These are phyloP conservation scores for Chroicocephalus ridibundus DNA, from an alignment of 2,113 vertebrate species.

Conservation along the genomic window DNA sequence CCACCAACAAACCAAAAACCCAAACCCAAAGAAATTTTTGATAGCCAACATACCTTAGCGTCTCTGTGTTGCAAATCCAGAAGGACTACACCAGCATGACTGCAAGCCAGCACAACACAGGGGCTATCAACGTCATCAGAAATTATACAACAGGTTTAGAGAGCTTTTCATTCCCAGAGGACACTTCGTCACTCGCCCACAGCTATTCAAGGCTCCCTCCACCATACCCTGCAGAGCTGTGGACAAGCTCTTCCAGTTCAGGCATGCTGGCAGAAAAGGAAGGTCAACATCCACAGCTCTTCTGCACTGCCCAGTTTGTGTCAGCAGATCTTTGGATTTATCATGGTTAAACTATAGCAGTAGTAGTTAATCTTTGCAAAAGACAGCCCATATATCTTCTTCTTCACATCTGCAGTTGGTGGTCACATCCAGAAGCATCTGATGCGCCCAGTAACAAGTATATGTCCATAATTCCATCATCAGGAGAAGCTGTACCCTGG, in stretches of 20 bases:
- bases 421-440: background rate
- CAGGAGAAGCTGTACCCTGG: background rate
- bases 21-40: background rate
- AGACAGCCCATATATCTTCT: background rate
- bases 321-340: background rate
- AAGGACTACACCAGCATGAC: background rate
- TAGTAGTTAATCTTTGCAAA: background rate
- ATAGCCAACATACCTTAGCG: background rate
- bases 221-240: background rate
- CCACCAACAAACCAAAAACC: background rate
- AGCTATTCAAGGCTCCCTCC: background rate
- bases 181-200: background rate
- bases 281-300: background rate
- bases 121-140: background rate
- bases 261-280: background rate
- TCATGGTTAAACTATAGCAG: background rate
- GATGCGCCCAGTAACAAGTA: background rate
- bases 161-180: background rate
- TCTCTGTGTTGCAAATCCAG: background rate
- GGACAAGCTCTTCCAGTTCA: background rate
- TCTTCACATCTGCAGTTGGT: background rate
- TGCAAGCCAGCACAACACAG: background rate
- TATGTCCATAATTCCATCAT: background rate
- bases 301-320: rapidly evolving
- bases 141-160: background rate